A percentile compares a stretch with the other conserved stretches of the same genome.
Evolutionary conservation across 2,797 vertebrate genomes (phyloP).

Genomic region (Tapera naevia): DNA sequence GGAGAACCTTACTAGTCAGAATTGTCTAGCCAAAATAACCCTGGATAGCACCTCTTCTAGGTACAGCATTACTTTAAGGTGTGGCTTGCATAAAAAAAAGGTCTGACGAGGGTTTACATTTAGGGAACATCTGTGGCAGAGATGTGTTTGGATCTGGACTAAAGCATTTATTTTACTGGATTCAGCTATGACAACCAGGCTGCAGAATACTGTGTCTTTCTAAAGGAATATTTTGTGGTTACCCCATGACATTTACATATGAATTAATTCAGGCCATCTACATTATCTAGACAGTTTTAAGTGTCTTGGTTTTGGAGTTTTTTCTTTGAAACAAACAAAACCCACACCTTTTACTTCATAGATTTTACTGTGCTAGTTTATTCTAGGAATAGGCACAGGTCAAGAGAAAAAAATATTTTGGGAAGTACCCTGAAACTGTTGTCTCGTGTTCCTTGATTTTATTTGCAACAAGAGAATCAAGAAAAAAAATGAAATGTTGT

Average conservation of each 20-base stretch:
- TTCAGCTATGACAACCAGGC: neutral
- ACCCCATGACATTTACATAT: neutral
- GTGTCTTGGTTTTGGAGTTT: neutral
- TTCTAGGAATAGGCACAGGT: neutral
- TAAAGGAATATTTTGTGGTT: neutral
- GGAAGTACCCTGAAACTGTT: neutral
- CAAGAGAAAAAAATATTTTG: neutral
- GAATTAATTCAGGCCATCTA: neutral
- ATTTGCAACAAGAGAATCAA: neutral
- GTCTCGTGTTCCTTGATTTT: neutral
- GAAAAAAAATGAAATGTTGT: neutral
- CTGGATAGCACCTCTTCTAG: neutral
- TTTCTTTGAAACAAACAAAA: neutral
- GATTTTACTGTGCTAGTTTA: neutral
- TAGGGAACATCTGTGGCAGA: neutral
- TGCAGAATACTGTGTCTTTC: neutral
- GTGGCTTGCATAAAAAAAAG: neutral
- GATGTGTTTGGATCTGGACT: neutral
- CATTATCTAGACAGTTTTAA: neutral
- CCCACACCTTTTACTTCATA: neutral
- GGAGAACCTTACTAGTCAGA: neutral
- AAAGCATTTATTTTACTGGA: neutral
- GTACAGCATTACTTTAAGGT: neutral
- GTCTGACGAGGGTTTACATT: neutral
- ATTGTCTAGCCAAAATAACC: neutral